These are phyloP conservation scores for Labeo calbasu DNA, from an alignment of 2,797 vertebrate species.

Conservation along the genomic window DNA sequence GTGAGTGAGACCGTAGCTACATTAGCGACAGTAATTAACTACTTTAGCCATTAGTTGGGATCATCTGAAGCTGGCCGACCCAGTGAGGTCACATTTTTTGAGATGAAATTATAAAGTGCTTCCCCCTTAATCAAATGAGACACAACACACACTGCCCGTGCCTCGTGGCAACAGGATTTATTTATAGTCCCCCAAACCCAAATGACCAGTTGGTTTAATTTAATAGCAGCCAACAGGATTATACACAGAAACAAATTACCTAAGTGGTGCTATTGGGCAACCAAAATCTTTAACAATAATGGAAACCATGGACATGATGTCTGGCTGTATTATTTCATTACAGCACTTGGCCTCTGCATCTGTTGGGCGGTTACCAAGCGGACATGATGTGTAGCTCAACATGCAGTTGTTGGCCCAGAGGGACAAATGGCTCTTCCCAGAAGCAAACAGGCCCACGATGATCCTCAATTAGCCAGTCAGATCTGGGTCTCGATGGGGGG, in stretches of 20 bases:
- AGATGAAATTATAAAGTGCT: constrained; percentile 82
- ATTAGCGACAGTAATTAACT: constrained; percentile 76
- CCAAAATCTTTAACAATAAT: constrained; percentile 85
- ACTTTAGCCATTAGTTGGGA: constrained; percentile 70
- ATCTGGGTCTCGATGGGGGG: constrained; percentile 7
- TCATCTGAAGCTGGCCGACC: constrained; percentile 73
- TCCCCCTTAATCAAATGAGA: constrained; percentile 82
- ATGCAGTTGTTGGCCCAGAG: constrained; percentile 68
- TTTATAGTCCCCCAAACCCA: constrained; percentile 81
- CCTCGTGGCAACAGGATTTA: constrained; percentile 79
- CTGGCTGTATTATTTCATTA: constrained; percentile 82
- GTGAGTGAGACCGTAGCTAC: constrained; percentile 31
- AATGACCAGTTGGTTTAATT: constrained; percentile 86
- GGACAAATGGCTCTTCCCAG: constrained; percentile 39
- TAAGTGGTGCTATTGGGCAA: constrained; percentile 81
- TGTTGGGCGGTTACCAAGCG: constrained; percentile 72
- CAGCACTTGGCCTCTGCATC: constrained; percentile 75
- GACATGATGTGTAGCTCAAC: constrained; percentile 72
- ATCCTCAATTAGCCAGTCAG: constrained; percentile 19
- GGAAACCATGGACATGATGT: constrained; percentile 83
- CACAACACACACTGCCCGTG: constrained; percentile 70
- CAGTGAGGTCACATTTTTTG: constrained; percentile 75
- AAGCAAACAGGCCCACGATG: constrained; percentile 20
- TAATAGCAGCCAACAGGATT: constrained; percentile 85
- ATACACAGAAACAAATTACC: constrained; percentile 85